A percentile compares a stretch with the other conserved stretches of the same genome.
These are phyloP conservation scores for Oenanthe melanoleuca DNA, from an alignment of 2,113 vertebrate genomes.

Conservation along the genomic window DNA sequence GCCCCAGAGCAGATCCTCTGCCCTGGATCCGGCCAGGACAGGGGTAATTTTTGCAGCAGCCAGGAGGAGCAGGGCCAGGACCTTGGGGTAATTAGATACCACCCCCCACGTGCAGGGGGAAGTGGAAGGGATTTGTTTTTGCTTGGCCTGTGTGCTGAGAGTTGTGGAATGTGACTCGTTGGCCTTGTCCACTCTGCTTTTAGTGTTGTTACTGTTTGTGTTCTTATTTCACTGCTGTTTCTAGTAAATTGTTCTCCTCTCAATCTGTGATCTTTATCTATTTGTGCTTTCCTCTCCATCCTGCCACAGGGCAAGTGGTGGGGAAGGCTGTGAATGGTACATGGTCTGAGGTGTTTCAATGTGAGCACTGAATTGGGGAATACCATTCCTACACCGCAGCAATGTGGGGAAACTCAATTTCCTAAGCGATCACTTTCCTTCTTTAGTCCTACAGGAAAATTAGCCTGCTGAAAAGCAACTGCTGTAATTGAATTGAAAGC, in stretches of 20 bases:
- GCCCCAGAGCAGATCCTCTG: too few relatives aligned
- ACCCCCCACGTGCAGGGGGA: rapidly evolving
- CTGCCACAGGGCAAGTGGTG: too few relatives aligned
- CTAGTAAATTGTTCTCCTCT: not conserved
- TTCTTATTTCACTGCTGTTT: not conserved
- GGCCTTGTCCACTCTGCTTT: not conserved
- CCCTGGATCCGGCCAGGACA: too few relatives aligned
- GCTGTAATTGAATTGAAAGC: not conserved
- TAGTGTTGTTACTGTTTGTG: not conserved
- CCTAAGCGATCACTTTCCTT: not conserved
- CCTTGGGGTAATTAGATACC: not conserved
- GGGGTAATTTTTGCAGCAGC: too few relatives aligned
- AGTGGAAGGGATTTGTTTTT: not conserved
- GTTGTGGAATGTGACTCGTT: rapidly evolving
- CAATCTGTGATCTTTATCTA: not conserved
- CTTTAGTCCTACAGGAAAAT: not conserved
- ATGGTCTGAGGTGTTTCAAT: not conserved
- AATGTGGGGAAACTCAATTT: not conserved
- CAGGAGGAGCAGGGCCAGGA: not conserved
- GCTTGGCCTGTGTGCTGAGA: rapidly evolving
- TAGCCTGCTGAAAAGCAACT: not conserved
- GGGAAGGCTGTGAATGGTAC: not conserved
- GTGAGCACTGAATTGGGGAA: not conserved
- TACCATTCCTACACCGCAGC: not conserved
- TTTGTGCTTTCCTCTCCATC: not conserved